phyloP scores from a whole-genome alignment of 2,797 vertebrate species.

The Lutjanus argentimaculatus region DNA sequence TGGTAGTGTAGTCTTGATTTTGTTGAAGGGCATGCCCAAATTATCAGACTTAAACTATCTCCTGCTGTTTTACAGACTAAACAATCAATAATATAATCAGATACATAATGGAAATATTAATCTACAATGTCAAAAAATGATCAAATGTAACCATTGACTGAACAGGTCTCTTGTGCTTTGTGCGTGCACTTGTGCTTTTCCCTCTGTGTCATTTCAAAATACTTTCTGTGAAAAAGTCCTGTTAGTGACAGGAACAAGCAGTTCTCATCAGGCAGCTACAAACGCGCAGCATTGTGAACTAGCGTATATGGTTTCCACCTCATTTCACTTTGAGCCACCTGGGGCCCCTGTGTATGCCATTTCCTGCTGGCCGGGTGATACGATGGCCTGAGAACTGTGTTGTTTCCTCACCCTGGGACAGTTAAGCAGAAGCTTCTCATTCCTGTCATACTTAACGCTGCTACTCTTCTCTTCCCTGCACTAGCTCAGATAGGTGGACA shows the following conservation, averaged over 20 bases:
- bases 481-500: conserved; percentile 3
- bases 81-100: not conserved
- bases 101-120: not conserved
- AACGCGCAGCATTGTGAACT: conserved; percentile 2
- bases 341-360: conserved; percentile 54
- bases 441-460: conserved; percentile 64
- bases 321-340: conserved; percentile 64
- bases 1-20: not conserved
- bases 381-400: conserved; percentile 56
- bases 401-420: conserved; percentile 63
- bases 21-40: not conserved
- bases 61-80: not conserved
- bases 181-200: not conserved
- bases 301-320: conserved; percentile 36
- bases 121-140: not conserved
- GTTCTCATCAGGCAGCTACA: not conserved
- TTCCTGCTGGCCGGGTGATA: conserved; percentile 71
- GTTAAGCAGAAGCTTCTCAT: conserved; percentile 64
- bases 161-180: not conserved
- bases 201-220: not conserved
- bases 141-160: too few species aligned
- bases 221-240: not conserved
- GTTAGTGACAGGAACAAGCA: not conserved
- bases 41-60: not conserved
- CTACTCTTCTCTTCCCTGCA: conserved; percentile 35